These are phyloP conservation scores for Campaea margaritaria DNA, from an alignment of 2,888 invertebrate species.

Conservation along the genomic window DNA sequence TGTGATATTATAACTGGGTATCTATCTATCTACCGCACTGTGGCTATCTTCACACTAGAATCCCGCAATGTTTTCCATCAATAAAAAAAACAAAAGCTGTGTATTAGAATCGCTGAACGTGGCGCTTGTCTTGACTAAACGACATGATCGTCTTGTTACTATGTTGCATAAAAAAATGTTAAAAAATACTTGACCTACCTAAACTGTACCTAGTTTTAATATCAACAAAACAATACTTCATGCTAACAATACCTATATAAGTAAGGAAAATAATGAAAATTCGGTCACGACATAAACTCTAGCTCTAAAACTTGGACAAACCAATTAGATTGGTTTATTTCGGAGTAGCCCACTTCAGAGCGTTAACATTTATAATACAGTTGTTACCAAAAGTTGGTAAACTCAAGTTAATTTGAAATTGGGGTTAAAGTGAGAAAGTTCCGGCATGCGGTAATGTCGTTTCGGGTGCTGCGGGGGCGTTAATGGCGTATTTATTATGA, in stretches of 20 bases:
- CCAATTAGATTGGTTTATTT: background rate
- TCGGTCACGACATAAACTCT: too few species aligned
- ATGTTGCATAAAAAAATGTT: too few species aligned
- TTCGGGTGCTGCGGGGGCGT: constrained; percentile 83
- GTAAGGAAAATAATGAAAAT: too few species aligned
- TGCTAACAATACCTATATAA: too few species aligned
- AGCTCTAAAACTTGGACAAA: background rate
- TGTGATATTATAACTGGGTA: constrained; percentile 56
- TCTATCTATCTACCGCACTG: constrained; percentile 40
- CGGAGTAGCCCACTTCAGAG: constrained; percentile 1
- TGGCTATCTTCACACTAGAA: background rate
- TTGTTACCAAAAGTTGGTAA: constrained; percentile 23
- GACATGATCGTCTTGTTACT: too few species aligned
- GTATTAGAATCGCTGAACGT: too few species aligned
- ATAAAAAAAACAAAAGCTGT: background rate
- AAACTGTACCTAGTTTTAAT: too few species aligned
- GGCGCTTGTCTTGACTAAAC: too few species aligned
- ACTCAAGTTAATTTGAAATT: constrained; percentile 34
- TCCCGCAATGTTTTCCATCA: background rate
- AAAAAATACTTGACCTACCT: too few species aligned
- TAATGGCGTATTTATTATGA: constrained; percentile 86
- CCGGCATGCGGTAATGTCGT: constrained; percentile 70
- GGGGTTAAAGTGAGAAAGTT: constrained; percentile 42
- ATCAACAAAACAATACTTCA: too few species aligned
- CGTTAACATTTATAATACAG: constrained; percentile 20